Evolutionary conservation across 1,140 invertebrate species (phyloP).

Genomic region (Hydropsyche tenuis): DNA sequence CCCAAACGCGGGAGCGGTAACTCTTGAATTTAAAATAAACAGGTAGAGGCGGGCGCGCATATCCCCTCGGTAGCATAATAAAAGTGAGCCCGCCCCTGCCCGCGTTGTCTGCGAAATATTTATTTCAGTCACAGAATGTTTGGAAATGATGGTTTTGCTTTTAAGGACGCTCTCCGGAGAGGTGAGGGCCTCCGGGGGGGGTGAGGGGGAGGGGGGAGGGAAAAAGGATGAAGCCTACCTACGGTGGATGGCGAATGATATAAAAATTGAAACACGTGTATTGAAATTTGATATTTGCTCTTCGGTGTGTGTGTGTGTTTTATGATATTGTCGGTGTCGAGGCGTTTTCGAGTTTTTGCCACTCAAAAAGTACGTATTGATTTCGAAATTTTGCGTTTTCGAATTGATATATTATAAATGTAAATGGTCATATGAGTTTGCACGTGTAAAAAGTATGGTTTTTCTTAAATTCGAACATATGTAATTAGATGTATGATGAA

Average conservation of each 20-base stretch:
- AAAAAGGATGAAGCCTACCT: not conserved
- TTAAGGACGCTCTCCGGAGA: constrained; percentile 5
- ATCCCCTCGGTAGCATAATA: constrained; percentile 47
- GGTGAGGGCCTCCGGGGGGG: not conserved
- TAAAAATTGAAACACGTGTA: constrained; percentile 38
- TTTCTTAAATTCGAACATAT: no score
- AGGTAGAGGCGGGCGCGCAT: constrained; percentile 35
- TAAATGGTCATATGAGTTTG: no score
- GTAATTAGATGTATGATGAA: no score
- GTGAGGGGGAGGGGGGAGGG: not conserved
- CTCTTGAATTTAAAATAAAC: constrained; percentile 50
- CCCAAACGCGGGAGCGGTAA: constrained; percentile 37
- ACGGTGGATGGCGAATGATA: constrained; percentile 29
- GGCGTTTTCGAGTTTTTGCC: not conserved
- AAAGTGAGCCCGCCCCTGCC: constrained; percentile 39
- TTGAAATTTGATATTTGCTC: constrained; percentile 35
- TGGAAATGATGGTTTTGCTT: constrained; percentile 41
- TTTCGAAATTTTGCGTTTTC: no score
- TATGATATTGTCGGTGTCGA: no score
- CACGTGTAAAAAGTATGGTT: no score
- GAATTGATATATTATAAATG: no score
- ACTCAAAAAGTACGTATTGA: no score
- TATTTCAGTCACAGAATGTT: constrained; percentile 47
- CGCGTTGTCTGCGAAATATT: constrained; percentile 37
- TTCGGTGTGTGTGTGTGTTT: constrained; percentile 10